Conservation (phyloP, 2,888 invertebrate genomes). For the Boloria euphrosyne region DNA sequence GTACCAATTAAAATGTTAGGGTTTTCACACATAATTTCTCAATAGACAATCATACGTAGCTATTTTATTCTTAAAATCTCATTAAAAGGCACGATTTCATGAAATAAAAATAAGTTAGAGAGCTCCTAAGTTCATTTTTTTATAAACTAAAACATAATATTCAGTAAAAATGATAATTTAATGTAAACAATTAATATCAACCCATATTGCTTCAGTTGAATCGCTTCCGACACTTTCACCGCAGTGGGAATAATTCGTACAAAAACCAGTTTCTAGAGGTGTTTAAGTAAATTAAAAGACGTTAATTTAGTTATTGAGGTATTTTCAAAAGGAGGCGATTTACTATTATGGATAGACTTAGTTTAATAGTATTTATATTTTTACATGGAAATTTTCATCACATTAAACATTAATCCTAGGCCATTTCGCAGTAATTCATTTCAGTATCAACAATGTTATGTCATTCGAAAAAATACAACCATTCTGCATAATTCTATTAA, state of each 20-base stretch:
- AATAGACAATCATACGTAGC: too few relatives aligned
- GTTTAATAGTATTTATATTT: slow-evolving; percentile 80
- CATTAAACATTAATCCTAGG: slow-evolving; percentile 78
- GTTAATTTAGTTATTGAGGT: slow-evolving; percentile 74
- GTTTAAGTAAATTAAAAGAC: slow-evolving; percentile 64
- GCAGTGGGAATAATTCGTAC: slow-evolving; percentile 37
- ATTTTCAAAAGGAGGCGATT: slow-evolving; percentile 80
- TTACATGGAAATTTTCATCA: slow-evolving; percentile 82
- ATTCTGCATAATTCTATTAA: slow-evolving; percentile 70
- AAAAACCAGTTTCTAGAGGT: slow-evolving; percentile 41
- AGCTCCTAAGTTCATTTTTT: neutral
- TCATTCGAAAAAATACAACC: slow-evolving; percentile 79
- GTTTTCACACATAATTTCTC: too few relatives aligned
- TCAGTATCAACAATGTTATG: slow-evolving; percentile 73
- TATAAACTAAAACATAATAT: slow-evolving; percentile 17
- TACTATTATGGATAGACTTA: slow-evolving; percentile 80
- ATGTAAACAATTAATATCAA: slow-evolving; percentile 32
- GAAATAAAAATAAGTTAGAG: too few relatives aligned
- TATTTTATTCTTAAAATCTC: too few relatives aligned
- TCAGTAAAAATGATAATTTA: slow-evolving; percentile 30
- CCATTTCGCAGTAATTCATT: slow-evolving; percentile 74
- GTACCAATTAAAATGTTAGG: too few relatives aligned
- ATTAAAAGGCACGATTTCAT: too few relatives aligned
- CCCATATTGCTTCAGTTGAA: slow-evolving; percentile 21
- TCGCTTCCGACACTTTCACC: slow-evolving; percentile 38